Conservation (phyloP, 2,888 invertebrate genomes). For the Hemicrepidius hirtus region DNA sequence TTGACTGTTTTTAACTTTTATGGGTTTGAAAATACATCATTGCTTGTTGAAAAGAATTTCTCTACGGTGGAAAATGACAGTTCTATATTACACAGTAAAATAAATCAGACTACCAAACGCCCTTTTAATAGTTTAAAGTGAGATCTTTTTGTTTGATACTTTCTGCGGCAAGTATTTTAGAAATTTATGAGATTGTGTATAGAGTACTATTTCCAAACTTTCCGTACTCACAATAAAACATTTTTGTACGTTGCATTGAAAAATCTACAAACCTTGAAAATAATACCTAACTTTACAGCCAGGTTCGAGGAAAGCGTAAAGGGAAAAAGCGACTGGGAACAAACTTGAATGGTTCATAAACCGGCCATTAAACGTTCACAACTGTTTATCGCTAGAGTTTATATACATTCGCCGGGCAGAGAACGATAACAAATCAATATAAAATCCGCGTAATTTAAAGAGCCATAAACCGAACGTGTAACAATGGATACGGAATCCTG, state of each 20-base stretch:
- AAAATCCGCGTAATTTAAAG: slow-evolving; percentile 27
- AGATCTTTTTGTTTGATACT: too few relatives aligned
- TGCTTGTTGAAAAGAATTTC: too few relatives aligned
- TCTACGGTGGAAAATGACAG: too few relatives aligned
- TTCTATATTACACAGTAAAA: too few relatives aligned
- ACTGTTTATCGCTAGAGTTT: slow-evolving; percentile 26
- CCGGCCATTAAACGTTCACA: slow-evolving; percentile 18
- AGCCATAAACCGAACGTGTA: slow-evolving; percentile 27
- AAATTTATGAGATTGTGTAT: too few relatives aligned
- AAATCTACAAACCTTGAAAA: neutral
- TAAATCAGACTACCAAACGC: too few relatives aligned
- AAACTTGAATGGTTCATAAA: slow-evolving; percentile 27
- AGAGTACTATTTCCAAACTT: too few relatives aligned
- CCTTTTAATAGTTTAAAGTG: too few relatives aligned
- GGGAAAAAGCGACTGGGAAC: neutral
- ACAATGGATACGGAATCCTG: slow-evolving; percentile 17
- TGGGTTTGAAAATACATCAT: too few relatives aligned
- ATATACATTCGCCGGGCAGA: slow-evolving; percentile 21
- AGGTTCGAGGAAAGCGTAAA: neutral
- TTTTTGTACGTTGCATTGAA: neutral
- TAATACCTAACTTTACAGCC: neutral
- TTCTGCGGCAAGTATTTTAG: too few relatives aligned
- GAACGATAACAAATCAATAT: slow-evolving; percentile 30
- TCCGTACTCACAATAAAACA: too few relatives aligned
- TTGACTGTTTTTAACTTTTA: too few relatives aligned